Evolutionary conservation across 2,113 vertebrate genomes (phyloP).

Genomic region (Calidris pugnax): DNA sequence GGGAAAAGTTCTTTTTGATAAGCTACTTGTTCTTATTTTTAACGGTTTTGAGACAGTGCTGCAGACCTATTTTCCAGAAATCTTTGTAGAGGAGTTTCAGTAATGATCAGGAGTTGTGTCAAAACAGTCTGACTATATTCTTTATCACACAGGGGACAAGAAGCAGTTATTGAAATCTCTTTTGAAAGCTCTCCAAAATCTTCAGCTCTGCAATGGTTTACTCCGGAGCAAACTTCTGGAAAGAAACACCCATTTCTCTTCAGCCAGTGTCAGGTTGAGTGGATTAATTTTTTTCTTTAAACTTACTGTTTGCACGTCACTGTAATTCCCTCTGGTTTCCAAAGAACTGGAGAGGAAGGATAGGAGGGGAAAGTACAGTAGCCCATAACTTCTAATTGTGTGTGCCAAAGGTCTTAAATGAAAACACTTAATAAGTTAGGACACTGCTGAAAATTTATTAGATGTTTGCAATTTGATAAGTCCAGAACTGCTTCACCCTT

Average conservation of each 20-base stretch:
- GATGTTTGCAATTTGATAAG: not conserved
- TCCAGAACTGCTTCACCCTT: not conserved
- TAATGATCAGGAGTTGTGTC: not conserved
- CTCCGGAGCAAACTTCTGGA: constrained; percentile 91
- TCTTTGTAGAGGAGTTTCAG: not conserved
- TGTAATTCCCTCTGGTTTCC: not conserved
- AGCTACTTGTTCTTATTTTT: not conserved
- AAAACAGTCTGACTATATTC: not conserved
- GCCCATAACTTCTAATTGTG: not conserved
- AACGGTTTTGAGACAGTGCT: not conserved
- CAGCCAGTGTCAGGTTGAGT: constrained; percentile 92
- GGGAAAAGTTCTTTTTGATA: not conserved
- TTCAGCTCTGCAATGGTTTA: constrained; percentile 93
- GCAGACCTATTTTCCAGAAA: not conserved
- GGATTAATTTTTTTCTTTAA: not conserved
- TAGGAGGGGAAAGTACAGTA: not conserved
- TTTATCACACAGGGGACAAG: constrained; percentile 85
- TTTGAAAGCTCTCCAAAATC: constrained; percentile 91
- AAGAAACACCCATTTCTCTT: constrained; percentile 93
- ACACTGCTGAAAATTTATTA: not conserved
- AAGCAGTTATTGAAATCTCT: constrained; percentile 87
- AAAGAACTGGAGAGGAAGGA: not conserved
- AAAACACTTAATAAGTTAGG: not conserved
- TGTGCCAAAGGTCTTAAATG: not conserved
- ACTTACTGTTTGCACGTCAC: not conserved